Evolutionary conservation across 2,113 vertebrate species (phyloP).

Genomic region (Neopipo cinnamomea): DNA sequence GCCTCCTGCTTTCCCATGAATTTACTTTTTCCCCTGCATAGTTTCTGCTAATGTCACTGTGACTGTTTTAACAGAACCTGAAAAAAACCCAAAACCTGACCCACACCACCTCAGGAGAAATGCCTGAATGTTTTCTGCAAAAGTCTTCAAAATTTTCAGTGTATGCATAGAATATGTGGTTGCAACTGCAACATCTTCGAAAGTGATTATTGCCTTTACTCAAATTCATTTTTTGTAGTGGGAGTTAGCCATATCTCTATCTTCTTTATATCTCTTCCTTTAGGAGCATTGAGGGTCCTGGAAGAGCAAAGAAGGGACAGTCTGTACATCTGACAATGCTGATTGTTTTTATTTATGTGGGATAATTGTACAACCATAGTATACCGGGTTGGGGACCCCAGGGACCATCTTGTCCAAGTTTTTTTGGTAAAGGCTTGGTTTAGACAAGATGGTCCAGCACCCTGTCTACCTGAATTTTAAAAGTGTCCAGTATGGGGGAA

Average conservation of each 20-base stretch:
- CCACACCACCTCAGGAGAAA: background rate
- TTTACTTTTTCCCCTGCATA: background rate
- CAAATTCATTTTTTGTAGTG: background rate
- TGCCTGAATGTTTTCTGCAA: background rate
- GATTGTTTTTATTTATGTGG: background rate
- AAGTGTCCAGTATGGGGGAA: background rate
- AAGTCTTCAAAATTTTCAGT: background rate
- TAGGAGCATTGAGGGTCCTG: background rate
- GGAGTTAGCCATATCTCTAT: background rate
- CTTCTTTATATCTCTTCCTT: background rate
- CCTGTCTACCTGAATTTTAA: background rate
- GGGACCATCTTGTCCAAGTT: background rate
- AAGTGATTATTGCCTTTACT: background rate
- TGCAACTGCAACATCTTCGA: background rate
- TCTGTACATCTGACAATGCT: background rate
- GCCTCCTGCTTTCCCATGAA: background rate
- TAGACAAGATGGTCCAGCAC: background rate
- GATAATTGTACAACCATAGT: background rate
- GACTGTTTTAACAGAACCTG: background rate
- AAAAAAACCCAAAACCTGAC: background rate
- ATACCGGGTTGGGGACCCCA: background rate
- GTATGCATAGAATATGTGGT: background rate
- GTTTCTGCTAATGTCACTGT: background rate
- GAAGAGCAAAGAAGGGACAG: background rate
- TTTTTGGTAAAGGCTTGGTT: background rate